Base-by-base conservation (phyloP, 2,888 invertebrate genomes). In the Nemapogon koenigi region DNA sequence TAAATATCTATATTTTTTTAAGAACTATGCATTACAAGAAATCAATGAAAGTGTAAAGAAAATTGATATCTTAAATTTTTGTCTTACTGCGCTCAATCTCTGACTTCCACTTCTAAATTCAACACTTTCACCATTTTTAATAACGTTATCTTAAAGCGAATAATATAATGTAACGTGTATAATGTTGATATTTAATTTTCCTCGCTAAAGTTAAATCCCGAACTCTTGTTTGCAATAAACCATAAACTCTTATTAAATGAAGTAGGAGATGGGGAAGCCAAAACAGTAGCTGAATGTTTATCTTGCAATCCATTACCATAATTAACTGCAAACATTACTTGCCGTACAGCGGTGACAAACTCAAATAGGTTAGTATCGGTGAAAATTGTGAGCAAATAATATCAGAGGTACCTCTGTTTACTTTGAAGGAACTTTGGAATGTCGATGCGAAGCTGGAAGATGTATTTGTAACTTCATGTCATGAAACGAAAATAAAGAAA, bases 241-340 rank as follows among this genome's bases (percentile, higher is more conserved):
- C 16, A 19, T 33, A 33, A 33, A 33, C 33, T 33, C 19, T 13
- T 19, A 17, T 33, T 33, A 8, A 18, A 7, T 22, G 10, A 22
- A 10, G 6, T 10, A 10, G 6, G 6, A 13, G 33, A 18, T 16
- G 17, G 16, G 13, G 19, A 33, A 14, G 8, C 33, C n/a, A n/a
- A 16, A 17, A 2, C 16, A 13, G 8, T 13, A 26, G 26, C 30
- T 25, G 6, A 16, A 16, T 37, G 37, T 37, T 37, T 27, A 27
- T 37, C 37, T 37, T 25, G 62, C 61, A 65, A 60, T 59, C 62
- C 62, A 71, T 72, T 69, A 66, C 52, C 62, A 62, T 71, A 72
- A 72, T 72, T 70, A 70, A 71, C 55, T 53, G 57, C 64, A 72
- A 70, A 72, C 62, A 67, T 49, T 57, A 58, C 55, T n/a, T n/a